These are phyloP conservation scores for Cephus spinipes DNA, from an alignment of 2,888 invertebrate genomes.

Conservation along the genomic window DNA sequence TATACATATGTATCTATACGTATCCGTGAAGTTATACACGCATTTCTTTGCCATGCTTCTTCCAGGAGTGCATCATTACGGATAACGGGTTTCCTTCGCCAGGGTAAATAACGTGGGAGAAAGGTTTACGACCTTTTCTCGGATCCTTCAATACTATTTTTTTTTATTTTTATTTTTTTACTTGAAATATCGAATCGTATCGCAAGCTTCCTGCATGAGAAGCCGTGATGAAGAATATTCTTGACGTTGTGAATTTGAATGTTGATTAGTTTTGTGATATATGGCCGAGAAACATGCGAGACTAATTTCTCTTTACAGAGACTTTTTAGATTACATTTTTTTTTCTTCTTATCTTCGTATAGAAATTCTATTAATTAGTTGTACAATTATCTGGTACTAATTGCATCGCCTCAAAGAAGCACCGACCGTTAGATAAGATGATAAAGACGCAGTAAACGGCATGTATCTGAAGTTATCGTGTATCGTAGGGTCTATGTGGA, in stretches of 20 bases:
- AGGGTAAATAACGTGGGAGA: conserved; percentile 30
- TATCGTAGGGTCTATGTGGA: not conserved
- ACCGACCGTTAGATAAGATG: not conserved
- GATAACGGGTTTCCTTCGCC: conserved; percentile 31
- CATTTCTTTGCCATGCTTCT: conserved; percentile 5
- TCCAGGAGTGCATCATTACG: conserved; percentile 33
- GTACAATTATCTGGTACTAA: not conserved
- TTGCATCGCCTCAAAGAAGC: not conserved
- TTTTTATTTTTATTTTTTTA: not conserved
- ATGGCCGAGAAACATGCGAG: not conserved
- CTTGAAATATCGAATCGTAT: not conserved
- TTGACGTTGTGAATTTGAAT: not conserved
- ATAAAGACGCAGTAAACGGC: not conserved
- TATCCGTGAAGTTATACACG: not conserved
- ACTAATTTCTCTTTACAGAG: not conserved
- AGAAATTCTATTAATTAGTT: not conserved
- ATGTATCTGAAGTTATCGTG: not conserved
- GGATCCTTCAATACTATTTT: conserved; percentile 8
- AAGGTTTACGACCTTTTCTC: conserved; percentile 21
- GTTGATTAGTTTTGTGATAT: not conserved
- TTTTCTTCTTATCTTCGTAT: not conserved
- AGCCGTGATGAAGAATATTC: not conserved
- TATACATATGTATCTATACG: not conserved
- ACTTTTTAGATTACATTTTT: not conserved
- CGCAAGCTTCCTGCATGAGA: not conserved